Conservation (phyloP, 2,113 vertebrate species). For the Pseudonaja textilis region DNA sequence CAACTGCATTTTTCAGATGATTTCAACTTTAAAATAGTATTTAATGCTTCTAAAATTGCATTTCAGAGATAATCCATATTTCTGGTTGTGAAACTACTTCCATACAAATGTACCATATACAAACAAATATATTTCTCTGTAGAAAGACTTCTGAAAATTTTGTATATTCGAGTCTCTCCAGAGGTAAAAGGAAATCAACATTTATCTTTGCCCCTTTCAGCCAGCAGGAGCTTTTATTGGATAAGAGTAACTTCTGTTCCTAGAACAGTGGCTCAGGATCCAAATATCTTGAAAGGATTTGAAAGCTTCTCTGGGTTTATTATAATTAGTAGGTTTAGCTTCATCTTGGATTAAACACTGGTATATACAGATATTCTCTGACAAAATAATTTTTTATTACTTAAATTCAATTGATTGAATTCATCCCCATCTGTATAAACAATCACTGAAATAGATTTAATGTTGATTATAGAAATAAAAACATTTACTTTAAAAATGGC, state of each 20-base stretch:
- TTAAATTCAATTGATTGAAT: neutral
- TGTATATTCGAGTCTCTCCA: neutral
- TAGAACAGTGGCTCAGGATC: neutral
- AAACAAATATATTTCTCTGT: neutral
- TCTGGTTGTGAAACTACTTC: neutral
- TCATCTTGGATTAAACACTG: neutral
- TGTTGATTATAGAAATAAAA: neutral
- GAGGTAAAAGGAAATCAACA: neutral
- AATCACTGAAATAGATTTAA: neutral
- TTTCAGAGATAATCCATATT: neutral
- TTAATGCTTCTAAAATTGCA: constrained; percentile 2
- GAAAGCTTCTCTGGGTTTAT: neutral
- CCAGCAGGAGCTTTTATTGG: neutral
- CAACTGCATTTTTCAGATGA: neutral
- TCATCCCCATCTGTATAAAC: neutral
- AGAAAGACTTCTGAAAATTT: neutral
- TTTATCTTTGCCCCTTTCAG: neutral
- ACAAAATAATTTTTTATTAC: neutral
- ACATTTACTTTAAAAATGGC: neutral
- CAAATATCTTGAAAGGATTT: neutral
- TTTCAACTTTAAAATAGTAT: neutral
- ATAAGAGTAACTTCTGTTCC: neutral
- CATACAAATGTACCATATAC: neutral
- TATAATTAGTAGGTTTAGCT: neutral
- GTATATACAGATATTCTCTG: neutral